Base-by-base conservation (phyloP, 2,797 vertebrate species). In the Anisognathus igniventris region DNA sequence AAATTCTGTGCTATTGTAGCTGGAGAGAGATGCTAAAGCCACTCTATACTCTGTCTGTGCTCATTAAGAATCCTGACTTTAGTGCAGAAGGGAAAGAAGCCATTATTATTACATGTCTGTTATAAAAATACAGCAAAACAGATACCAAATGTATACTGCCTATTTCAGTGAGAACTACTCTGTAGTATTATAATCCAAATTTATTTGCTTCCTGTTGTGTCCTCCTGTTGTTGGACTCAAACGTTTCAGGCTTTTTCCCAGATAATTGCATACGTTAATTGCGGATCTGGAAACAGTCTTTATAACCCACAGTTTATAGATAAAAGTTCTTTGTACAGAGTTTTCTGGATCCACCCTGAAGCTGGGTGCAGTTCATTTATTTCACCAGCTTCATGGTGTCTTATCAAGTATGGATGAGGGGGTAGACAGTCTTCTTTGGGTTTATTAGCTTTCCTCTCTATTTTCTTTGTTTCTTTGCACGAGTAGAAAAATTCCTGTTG, bases 251-350 rank as follows among this genome's bases (percentile, higher is more conserved):
- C 21, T 56, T 60, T 67, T 48, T 31, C 48, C 50, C 24, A 14
- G 19, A 14, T n/a, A 9, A 24, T 16, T 20, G 15, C 4, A 0
- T 3, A 3, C 21, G 6, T 22, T 31, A 0, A 3, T 25, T 58
- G 15, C n/a, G 25, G 56, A 8, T 60, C 28, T 48, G 54, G 15
- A 50, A 44, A 19, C 12, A 4, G 10, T 2, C 10, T 47, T 71
- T 24, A 8, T 24, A 79, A 51, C 13, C 5, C 17, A 2, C 3
- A 4, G 27, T 25, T 76, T 28, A 8, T 6, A 64, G 84, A 13
- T 3, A 23, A 45, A 39, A 64, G 7, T 8, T 57, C 20, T 76
- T 1, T n/a, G 20, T 31, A 57, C 20, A 30, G 42, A 30, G 9
- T 67, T 93, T 50, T 44, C 54, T 39, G 12, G 35, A n/a, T n/a